These are phyloP conservation scores for Drosophila baimaii DNA, from an alignment of 1,140 invertebrate species.

Conservation along the genomic window DNA sequence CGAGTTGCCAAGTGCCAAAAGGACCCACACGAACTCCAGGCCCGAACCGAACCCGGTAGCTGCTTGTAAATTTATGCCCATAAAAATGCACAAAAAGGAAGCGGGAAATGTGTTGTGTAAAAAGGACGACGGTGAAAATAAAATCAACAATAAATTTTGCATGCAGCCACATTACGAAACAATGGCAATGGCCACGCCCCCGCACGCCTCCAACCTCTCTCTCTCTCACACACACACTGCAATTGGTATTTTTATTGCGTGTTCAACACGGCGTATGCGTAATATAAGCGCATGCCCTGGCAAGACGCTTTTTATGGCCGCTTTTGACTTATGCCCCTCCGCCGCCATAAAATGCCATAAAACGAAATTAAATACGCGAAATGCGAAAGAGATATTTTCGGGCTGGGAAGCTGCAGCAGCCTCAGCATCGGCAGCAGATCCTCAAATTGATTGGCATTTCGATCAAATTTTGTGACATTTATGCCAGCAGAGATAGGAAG, in stretches of 20 bases:
- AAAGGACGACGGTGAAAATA: conserved; percentile 78
- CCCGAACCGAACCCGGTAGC: conserved; percentile 32
- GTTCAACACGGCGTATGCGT: conserved; percentile 80
- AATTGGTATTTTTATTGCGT: conserved; percentile 82
- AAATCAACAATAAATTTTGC: conserved; percentile 82
- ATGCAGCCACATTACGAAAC: conserved; percentile 79
- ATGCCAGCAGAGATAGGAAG: conserved; percentile 3
- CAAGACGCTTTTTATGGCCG: conserved; percentile 63
- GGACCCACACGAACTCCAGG: neutral
- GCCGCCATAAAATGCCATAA: conserved; percentile 70
- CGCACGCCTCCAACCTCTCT: neutral
- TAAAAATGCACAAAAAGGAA: conserved; percentile 79
- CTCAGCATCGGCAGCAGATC: neutral
- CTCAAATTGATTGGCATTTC: conserved; percentile 76
- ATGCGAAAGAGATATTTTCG: conserved; percentile 65
- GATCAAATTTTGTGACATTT: conserved; percentile 64
- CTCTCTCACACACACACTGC: conserved; percentile 32
- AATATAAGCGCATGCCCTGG: conserved; percentile 61
- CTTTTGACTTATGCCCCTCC: conserved; percentile 70
- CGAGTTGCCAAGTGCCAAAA: conserved; percentile 12
- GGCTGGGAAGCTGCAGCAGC: neutral
- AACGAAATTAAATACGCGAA: conserved; percentile 77
- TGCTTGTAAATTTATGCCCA: conserved; percentile 81
- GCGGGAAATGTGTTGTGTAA: conserved; percentile 78
- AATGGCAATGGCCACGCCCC: conserved; percentile 49